Percentiles rank a stretch among this genome's conserved stretches.
Evolutionary conservation across 2,888 invertebrate genomes (phyloP).

Genomic region (Caenorhabditis sp.): DNA sequence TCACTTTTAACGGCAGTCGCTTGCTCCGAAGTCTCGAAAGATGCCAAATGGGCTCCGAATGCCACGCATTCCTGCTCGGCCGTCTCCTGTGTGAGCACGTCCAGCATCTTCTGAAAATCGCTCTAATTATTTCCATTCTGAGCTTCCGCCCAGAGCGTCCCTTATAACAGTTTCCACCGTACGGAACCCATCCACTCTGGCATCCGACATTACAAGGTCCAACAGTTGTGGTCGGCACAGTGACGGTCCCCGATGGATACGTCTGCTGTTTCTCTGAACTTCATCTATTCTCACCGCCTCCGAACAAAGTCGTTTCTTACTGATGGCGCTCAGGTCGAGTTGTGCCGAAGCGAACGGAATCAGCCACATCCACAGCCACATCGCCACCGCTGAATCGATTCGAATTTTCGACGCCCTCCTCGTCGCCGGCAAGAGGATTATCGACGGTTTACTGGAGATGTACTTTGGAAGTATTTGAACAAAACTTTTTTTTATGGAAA

Average conservation of each 20-base stretch:
- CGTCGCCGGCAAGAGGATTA: neutral
- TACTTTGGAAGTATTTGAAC: neutral
- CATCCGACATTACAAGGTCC: slow-evolving; percentile 43
- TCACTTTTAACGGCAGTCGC: slow-evolving; percentile 29
- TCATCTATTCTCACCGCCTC: neutral
- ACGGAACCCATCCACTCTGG: slow-evolving; percentile 34
- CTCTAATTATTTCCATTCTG: no score
- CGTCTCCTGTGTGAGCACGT: slow-evolving; percentile 6
- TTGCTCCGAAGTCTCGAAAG: slow-evolving; percentile 22
- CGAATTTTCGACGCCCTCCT: neutral
- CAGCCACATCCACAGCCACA: neutral
- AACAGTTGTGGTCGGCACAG: slow-evolving; percentile 7
- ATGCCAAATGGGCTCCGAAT: slow-evolving; percentile 33
- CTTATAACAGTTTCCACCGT: slow-evolving; percentile 31
- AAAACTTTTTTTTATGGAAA: neutral
- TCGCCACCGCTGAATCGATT: neutral
- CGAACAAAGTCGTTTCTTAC: slow-evolving; percentile 6
- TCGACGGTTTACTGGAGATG: neutral
- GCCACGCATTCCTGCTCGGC: slow-evolving; percentile 29
- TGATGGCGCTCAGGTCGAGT: slow-evolving; percentile 27
- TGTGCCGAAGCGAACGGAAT: neutral
- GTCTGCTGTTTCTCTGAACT: slow-evolving; percentile 31
- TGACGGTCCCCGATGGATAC: slow-evolving; percentile 4
- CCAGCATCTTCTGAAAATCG: slow-evolving; percentile 38
- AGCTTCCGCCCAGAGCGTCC: no score